Evolutionary conservation across 2,888 invertebrate genomes (phyloP), one percentile per base, ranked within the genome.

Genomic region (Hirudinaria manillensis): DNA sequence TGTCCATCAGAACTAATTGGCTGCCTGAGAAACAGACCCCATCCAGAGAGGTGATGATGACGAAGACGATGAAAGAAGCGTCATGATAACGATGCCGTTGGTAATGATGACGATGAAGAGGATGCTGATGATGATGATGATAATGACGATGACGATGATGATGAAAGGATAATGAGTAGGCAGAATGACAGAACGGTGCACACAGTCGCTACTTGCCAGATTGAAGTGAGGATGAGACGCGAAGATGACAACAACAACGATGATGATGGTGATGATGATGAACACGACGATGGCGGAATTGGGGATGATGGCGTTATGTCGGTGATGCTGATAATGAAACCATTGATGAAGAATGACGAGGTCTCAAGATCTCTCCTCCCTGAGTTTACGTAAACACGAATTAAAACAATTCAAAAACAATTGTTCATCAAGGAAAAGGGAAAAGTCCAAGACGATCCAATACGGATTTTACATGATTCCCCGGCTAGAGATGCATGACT

Each of bases 101-200:
- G 45, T 75, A 68, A 75, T 68, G 70, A 75, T 38, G 70, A 70
- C 2, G 75, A 75, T 10, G 75, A 68, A 70, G 75, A 68, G 45
- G 67, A 74, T 27, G 68, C 68, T 32, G 74, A 74, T 38, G 67
- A 74, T 68, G 74, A 74, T 32, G 32, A 67, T 34, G 32, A 67
- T 67, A 13, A 27, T 34, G 32, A 67, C 24, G 32, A 32, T 7
- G 29, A 34, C 13, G 24, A 67, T 67, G 32, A 67, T 53, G 10
- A 36, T 3, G 36, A 10, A 36, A 36, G 4, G 36, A 10, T 36
- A 10, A 36, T 36, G 45, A 53, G 29, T 61, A 61, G 24, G 61
- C 27, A 27, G 3, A 10, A 3, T 7, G 19, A 24, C 19, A 61
- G 24, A 21, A 19, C 10, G 61, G 4, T 1, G 45, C 6, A 45